A percentile compares a stretch with the other conserved stretches of the same genome.
Evolutionary conservation across 2,113 vertebrate species (phyloP).

Genomic region (Menidia beryllina): DNA sequence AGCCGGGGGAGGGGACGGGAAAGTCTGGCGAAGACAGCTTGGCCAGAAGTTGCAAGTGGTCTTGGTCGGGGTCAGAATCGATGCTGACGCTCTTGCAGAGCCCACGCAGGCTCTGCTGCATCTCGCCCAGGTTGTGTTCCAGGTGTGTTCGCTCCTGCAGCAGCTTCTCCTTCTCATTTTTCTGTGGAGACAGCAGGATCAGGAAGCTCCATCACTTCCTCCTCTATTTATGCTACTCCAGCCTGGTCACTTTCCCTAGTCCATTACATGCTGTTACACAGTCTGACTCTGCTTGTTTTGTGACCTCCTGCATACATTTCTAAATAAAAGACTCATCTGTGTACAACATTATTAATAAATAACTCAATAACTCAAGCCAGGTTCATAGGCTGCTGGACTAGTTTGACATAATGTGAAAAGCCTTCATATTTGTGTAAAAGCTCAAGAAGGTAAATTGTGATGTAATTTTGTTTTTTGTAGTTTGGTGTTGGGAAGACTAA

Average conservation of each 20-base stretch:
- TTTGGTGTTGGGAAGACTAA: no score
- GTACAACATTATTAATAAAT: no score
- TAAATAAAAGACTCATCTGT: no score
- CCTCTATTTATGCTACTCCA: no score
- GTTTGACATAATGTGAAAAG: no score
- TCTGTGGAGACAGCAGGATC: constrained; percentile 76
- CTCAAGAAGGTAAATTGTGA: no score
- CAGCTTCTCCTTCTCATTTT: constrained; percentile 89
- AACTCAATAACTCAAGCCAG: no score
- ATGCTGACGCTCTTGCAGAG: constrained; percentile 89
- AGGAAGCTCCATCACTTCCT: neutral
- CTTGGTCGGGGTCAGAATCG: constrained; percentile 85
- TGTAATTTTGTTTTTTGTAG: no score
- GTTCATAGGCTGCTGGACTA: no score
- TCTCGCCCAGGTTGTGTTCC: constrained; percentile 88
- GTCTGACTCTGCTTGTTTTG: no score
- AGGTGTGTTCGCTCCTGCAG: constrained; percentile 89
- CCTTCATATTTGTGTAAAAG: no score
- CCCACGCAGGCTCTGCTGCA: constrained; percentile 88
- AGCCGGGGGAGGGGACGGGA: constrained; percentile 69
- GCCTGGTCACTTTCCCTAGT: neutral
- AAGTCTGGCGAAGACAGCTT: constrained; percentile 88
- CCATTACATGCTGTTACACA: neutral
- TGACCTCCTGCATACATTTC: no score
- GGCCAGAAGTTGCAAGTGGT: constrained; percentile 89